Evolutionary conservation across 2,888 invertebrate species (phyloP).

Genomic region (Ectobius pallidus): DNA sequence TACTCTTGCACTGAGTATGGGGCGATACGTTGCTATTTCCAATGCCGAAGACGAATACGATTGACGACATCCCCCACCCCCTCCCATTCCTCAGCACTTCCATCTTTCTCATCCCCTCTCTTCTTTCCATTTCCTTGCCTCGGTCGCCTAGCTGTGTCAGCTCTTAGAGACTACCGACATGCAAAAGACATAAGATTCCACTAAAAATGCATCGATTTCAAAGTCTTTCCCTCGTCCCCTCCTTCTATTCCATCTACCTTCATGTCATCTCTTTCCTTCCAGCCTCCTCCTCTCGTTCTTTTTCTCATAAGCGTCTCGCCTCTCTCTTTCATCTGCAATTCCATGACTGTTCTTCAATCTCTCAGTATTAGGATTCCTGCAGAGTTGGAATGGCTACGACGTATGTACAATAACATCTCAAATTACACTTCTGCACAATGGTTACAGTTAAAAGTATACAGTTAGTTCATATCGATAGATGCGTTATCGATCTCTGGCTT

Average conservation of each 20-base stretch:
- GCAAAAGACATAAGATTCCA: slow-evolving; percentile 47
- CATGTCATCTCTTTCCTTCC: slow-evolving; percentile 23
- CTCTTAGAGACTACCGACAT: slow-evolving; percentile 39
- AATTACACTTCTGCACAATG: neutral
- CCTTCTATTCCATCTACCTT: slow-evolving; percentile 18
- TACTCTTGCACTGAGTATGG: slow-evolving; percentile 19
- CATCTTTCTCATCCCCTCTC: slow-evolving; percentile 16
- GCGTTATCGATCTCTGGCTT: too few species aligned
- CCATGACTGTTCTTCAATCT: neutral
- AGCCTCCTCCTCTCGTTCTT: slow-evolving; percentile 19
- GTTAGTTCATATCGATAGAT: too few species aligned
- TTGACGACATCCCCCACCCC: slow-evolving; percentile 23
- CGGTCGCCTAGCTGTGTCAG: slow-evolving; percentile 26
- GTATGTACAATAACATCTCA: neutral
- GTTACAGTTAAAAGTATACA: neutral
- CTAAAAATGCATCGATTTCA: slow-evolving; percentile 47
- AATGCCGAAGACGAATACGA: slow-evolving; percentile 32
- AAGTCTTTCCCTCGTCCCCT: slow-evolving; percentile 33
- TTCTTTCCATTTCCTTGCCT: slow-evolving; percentile 28
- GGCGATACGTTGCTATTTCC: slow-evolving; percentile 20
- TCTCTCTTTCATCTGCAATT: slow-evolving; percentile 5
- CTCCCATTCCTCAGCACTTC: slow-evolving; percentile 19
- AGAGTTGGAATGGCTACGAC: slow-evolving; percentile 13
- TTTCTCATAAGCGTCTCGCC: neutral
- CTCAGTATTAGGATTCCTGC: slow-evolving; percentile 5